These are phyloP conservation scores for Macrophya alboannulata DNA, from an alignment of 2,888 invertebrate genomes.

Conservation along the genomic window DNA sequence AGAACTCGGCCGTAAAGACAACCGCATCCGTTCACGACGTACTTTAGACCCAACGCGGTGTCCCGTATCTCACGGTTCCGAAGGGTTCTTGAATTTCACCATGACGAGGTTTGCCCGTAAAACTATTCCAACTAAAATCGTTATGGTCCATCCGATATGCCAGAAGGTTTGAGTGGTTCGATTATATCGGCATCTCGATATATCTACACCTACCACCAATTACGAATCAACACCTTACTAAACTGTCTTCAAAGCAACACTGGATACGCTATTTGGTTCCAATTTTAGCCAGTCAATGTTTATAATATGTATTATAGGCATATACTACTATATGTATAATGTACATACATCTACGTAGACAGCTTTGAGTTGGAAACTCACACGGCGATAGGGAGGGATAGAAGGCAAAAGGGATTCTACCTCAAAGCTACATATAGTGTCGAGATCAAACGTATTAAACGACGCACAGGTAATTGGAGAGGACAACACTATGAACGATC, in stretches of 20 bases:
- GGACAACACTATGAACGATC: conserved; percentile 27
- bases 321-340: too few relatives aligned
- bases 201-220: not conserved
- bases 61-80: conserved; percentile 8
- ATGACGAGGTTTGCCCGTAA: not conserved
- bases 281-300: conserved; percentile 27
- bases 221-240: conserved; percentile 17
- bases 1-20: conserved; percentile 44
- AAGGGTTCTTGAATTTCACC: conserved; percentile 37
- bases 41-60: conserved; percentile 23
- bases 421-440: not conserved
- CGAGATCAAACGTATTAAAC: conserved; percentile 31
- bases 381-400: not conserved
- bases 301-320: not conserved
- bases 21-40: conserved; percentile 25
- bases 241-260: not conserved
- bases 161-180: not conserved
- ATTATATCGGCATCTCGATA: too few relatives aligned
- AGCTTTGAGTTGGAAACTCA: conserved; percentile 3
- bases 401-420: conserved; percentile 1
- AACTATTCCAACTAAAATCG: conserved; percentile 5
- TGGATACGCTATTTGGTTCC: conserved; percentile 15
- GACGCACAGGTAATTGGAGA: conserved; percentile 35
- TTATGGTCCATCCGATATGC: not conserved
- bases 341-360: not conserved